phyloP scores from a whole-genome alignment of 37 sponge, comb jelly and placozoan species.

The Beroe forskalii region DNA sequence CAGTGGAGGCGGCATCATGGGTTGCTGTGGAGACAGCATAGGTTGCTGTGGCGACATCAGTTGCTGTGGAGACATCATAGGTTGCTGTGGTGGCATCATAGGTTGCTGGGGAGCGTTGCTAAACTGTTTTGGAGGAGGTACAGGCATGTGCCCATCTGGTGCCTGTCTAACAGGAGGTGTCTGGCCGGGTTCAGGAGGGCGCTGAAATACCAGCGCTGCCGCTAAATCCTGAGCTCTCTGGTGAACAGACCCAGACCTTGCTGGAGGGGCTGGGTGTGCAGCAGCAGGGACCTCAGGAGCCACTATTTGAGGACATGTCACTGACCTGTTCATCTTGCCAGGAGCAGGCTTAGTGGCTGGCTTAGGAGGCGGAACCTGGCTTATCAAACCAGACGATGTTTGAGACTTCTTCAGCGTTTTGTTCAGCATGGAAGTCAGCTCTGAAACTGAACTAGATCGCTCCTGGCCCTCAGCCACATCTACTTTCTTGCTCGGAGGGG shows the following conservation, averaged over 20 bases:
- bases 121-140: conserved; percentile 34
- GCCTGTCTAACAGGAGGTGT: neutral
- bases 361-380: neutral
- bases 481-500: neutral
- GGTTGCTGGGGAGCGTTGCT: conserved; percentile 52
- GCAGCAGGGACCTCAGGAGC: neutral
- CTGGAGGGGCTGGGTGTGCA: neutral
- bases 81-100: no score
- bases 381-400: neutral
- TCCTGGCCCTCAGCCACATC: neutral
- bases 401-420: conserved; percentile 14
- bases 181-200: neutral
- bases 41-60: no score
- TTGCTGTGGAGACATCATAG: no score
- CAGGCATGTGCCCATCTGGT: no score
- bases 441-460: neutral
- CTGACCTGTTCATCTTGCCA: neutral
- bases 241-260: neutral
- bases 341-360: neutral
- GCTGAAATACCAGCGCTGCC: neutral
- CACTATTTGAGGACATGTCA: conserved; percentile 16
- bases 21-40: no score
- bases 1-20: no score
- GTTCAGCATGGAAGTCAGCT: conserved; percentile 12
- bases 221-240: neutral